Base-by-base conservation (phyloP, 2,888 invertebrate species). In the Muschampia plurimacula region DNA sequence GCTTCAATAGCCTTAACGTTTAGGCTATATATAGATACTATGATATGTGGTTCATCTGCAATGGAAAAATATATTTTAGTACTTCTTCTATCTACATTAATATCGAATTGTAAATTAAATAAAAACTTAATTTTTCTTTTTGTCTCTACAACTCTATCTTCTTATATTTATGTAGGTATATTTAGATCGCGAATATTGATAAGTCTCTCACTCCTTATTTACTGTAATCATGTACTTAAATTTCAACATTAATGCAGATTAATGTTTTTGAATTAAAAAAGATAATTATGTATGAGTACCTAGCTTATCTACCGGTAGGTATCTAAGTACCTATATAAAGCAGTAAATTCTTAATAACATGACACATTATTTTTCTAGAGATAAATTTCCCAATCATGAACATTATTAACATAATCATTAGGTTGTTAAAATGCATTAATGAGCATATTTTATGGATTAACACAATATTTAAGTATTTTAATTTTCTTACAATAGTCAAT, bases 361-460 rank as follows among this genome's bases (percentile, higher is more conserved):
- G 28, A 65, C 64, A 65, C 49, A 65, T 49, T 15, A 32, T 22
- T 49, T 49, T 49, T 28, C 55, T 55, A 55, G 6, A 9, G 3
- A 49, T 55, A 22, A 55, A 15, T 10, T 22, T 22, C 28, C 2
- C 15, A 9, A 22, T 22, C 55, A 55, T 22, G 15, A 22, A 9
- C 55, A 22, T 55, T 28, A 55, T 9, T 55, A 3, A 52, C 15
- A 55, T 55, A 7, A 55, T 13, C 12, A 22, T 22, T 22, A 22
- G 64, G 46, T 64, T 13, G 10, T 44, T n/a, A 63, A 41, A 22
- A 44, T 44, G 22, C 3, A 5, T 44, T 63, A 39, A 63, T 41
- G 63, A 63, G 15, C 44, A 44, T 10, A 63, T 63, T 63, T 63
- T 63, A 44, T 63, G 44, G 9, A 44, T 15, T 39, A 15, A 8